phyloP scores from a whole-genome alignment of 2,797 vertebrate genomes.

The Melanotaenia maccullochi region DNA sequence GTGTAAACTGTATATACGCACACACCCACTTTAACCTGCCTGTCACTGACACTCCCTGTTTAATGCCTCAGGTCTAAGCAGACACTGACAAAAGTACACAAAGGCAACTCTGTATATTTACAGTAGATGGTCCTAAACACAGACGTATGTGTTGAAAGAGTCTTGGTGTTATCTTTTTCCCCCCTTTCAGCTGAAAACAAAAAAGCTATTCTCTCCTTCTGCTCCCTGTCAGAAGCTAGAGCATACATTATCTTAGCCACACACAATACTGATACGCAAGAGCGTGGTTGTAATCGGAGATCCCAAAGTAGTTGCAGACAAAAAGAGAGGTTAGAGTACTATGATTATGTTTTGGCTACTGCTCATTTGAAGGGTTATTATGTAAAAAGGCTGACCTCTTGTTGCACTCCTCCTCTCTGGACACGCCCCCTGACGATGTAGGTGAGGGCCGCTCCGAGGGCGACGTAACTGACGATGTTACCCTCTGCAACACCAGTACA shows the following conservation, averaged over 20 bases:
- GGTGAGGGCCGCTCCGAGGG: conserved; percentile 83
- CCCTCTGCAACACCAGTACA: conserved; percentile 92
- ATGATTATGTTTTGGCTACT: conserved; percentile 49
- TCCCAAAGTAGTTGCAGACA: conserved; percentile 24
- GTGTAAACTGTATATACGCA: conserved; percentile 39
- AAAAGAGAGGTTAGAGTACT: conserved; percentile 23
- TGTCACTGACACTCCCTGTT: conserved; percentile 74
- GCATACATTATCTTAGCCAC: conserved; percentile 67
- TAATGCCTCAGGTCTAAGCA: conserved; percentile 60
- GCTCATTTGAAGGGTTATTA: conserved; percentile 39
- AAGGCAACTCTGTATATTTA: conserved; percentile 16
- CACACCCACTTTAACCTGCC: conserved; percentile 69
- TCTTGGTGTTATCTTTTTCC: conserved; percentile 52
- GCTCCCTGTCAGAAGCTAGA: conserved; percentile 55
- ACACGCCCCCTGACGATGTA: conserved; percentile 81
- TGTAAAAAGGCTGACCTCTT: conserved; percentile 87
- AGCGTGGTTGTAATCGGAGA: conserved; percentile 26
- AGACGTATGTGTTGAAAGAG: conserved; percentile 36
- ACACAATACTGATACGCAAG: conserved; percentile 19
- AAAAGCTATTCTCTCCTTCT: conserved; percentile 68
- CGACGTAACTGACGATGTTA: conserved; percentile 86
- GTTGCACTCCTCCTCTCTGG: conserved; percentile 86
- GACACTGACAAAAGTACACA: conserved; percentile 37
- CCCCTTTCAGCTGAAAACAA: conserved; percentile 68
- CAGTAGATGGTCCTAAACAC: conserved; percentile 16